phyloP scores from a whole-genome alignment of 2,888 invertebrate genomes.

The Hedya salicella region DNA sequence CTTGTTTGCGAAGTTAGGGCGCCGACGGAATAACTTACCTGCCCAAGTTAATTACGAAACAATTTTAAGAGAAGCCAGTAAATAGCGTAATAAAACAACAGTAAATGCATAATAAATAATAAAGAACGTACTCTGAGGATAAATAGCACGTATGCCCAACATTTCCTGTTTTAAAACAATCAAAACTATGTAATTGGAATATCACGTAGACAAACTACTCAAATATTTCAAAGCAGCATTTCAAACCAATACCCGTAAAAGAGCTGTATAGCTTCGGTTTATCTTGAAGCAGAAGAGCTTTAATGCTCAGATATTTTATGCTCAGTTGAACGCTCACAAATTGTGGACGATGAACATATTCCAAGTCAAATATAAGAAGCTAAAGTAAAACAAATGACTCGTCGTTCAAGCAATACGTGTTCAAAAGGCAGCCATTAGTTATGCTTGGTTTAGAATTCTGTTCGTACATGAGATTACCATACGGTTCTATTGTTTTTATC shows the following conservation, averaged over 20 bases:
- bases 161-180: conserved; percentile 27
- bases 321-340: conserved; percentile 21
- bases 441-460: conserved; percentile 56
- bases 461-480: conserved; percentile 61
- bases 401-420: conserved; percentile 27
- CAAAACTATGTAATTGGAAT: conserved; percentile 22
- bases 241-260: conserved; percentile 13
- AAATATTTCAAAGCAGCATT: conserved; percentile 5
- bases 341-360: conserved; percentile 33
- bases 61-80: conserved; percentile 31
- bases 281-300: conserved; percentile 11
- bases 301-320: conserved; percentile 16
- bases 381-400: conserved; percentile 38
- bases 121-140: neutral
- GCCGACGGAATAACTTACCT: conserved; percentile 59
- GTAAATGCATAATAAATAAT: conserved; percentile 1
- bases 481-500: conserved; percentile 61
- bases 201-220: conserved; percentile 4
- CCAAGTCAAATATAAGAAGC: conserved; percentile 34
- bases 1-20: conserved; percentile 58
- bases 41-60: conserved; percentile 62
- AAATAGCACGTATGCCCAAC: conserved; percentile 7
- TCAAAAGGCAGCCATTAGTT: conserved; percentile 40
- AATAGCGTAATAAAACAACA: conserved; percentile 17
- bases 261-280: neutral